phyloP scores from a whole-genome alignment of 2,888 invertebrate species.

The Pandemis corylana region DNA sequence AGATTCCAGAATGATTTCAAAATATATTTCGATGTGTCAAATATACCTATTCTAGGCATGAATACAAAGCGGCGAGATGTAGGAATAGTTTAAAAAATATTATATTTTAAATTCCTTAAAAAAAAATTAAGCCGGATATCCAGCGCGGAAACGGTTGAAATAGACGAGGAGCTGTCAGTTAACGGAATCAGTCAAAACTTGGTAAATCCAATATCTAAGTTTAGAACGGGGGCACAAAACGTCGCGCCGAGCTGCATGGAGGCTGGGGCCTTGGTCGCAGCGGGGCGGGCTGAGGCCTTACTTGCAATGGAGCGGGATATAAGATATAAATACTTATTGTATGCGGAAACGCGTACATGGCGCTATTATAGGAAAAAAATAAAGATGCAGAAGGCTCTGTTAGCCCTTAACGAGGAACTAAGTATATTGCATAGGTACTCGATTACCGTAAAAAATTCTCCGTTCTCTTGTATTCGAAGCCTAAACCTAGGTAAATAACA shows the following conservation, averaged over 20 bases:
- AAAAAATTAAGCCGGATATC: constrained; percentile 37
- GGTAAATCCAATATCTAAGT: constrained; percentile 81
- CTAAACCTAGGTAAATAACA: no score
- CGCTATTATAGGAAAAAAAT: neutral
- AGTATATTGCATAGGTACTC: no score
- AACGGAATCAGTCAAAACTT: constrained; percentile 76
- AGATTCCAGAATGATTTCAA: no score
- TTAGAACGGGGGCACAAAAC: constrained; percentile 63
- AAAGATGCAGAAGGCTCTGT: neutral
- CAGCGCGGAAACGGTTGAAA: constrained; percentile 55
- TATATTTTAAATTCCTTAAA: neutral
- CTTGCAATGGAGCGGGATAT: neutral
- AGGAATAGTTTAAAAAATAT: neutral
- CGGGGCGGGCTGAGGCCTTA: constrained; percentile 1
- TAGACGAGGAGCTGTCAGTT: constrained; percentile 61
- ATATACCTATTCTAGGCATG: neutral
- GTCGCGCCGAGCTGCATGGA: constrained; percentile 57
- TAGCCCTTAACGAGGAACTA: neutral
- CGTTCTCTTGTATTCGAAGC: no score
- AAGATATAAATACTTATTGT: neutral
- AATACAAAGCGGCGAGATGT: neutral
- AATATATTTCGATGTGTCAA: no score
- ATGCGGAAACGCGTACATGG: neutral
- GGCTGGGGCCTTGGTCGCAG: constrained; percentile 39
- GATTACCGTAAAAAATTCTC: no score